Conservation (phyloP, 2,888 invertebrate genomes). For the Nemotelus nigrinus region DNA sequence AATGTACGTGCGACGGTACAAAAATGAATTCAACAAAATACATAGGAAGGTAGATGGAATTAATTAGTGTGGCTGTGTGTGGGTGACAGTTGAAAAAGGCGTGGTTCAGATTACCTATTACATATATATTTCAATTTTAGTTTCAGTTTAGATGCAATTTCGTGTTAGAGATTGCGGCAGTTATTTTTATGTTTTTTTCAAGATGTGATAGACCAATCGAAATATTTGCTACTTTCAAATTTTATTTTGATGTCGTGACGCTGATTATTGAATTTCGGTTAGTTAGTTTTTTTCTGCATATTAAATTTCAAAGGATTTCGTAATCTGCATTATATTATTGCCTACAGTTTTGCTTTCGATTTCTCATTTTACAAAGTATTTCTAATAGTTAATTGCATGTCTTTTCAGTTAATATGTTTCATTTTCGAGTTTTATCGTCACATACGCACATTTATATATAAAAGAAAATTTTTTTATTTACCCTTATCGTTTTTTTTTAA, state of each 20-base stretch:
- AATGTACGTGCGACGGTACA: constrained; percentile 3
- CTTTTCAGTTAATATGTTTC: constrained; percentile 44
- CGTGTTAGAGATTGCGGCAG: constrained; percentile 25
- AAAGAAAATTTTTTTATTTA: constrained; percentile 50
- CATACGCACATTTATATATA: constrained; percentile 41
- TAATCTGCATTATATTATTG: constrained; percentile 10
- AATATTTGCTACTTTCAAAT: not conserved
- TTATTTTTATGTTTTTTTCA: not conserved
- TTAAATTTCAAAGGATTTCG: not conserved
- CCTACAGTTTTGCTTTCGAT: constrained; percentile 19
- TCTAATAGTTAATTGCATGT: constrained; percentile 42
- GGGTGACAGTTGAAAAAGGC: not conserved
- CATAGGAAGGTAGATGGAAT: not conserved
- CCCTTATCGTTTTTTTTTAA: constrained; percentile 49
- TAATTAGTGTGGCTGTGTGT: not conserved
- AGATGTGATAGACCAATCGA: not conserved
- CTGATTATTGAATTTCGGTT: not conserved
- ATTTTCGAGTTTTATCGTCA: not conserved
- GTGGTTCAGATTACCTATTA: not conserved
- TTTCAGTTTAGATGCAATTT: constrained; percentile 8
- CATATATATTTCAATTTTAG: not conserved
- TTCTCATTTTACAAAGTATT: constrained; percentile 21
- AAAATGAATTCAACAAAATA: not conserved
- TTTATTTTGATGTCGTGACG: not conserved
- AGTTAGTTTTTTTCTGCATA: not conserved